Percentiles rank a stretch among this genome's conserved stretches.
phyloP scores from a whole-genome alignment of 2,888 invertebrate genomes.

The Psylliodes chrysocephalus region DNA sequence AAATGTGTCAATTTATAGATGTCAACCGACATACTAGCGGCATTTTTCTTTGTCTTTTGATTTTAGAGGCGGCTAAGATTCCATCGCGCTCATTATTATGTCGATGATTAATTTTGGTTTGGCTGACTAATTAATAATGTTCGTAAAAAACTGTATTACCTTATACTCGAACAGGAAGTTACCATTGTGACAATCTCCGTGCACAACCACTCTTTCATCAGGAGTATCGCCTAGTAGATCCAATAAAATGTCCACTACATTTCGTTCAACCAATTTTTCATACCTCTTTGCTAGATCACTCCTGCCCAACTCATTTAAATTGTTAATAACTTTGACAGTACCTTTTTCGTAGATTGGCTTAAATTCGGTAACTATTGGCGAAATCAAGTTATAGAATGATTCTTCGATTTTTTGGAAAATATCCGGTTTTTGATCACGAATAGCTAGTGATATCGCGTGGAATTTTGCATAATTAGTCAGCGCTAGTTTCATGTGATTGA shows the following conservation, averaged over 20 bases:
- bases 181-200: conserved; percentile 45
- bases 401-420: conserved; percentile 23
- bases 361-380: too few relatives aligned
- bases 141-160: too few relatives aligned
- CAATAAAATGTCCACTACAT: conserved; percentile 17
- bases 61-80: too few relatives aligned
- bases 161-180: conserved; percentile 46
- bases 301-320: not conserved
- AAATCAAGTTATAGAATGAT: not conserved
- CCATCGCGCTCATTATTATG: too few relatives aligned
- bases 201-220: conserved; percentile 38
- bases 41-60: too few relatives aligned
- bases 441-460: conserved; percentile 41
- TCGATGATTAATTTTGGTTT: too few relatives aligned
- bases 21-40: too few relatives aligned
- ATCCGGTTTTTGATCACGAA: conserved; percentile 20
- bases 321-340: not conserved
- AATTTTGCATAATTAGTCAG: conserved; percentile 36
- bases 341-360: too few relatives aligned
- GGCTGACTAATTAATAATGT: too few relatives aligned
- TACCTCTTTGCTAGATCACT: not conserved
- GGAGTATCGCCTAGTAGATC: conserved; percentile 22
- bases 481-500: conserved; percentile 30
- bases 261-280: conserved; percentile 3
- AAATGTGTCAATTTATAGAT: too few relatives aligned